These are phyloP conservation scores for Pampus argenteus DNA, from an alignment of 2,797 vertebrate species.

Conservation along the genomic window DNA sequence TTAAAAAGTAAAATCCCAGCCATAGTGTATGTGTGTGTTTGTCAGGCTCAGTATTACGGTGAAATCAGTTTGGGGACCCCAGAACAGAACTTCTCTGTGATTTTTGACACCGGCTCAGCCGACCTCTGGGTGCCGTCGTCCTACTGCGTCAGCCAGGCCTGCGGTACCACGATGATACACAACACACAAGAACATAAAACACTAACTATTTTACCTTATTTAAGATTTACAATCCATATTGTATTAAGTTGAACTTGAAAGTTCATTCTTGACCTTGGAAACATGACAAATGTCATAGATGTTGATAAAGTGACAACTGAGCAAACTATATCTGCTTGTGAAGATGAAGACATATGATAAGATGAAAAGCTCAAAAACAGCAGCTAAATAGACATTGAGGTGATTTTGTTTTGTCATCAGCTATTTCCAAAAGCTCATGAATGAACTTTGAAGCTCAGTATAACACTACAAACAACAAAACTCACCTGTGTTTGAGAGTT, in stretches of 20 bases:
- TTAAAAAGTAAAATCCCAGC: background rate
- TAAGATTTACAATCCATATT: no score
- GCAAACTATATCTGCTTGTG: no score
- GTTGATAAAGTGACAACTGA: no score
- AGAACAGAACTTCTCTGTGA: conserved; percentile 85
- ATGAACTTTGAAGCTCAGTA: no score
- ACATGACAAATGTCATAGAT: no score
- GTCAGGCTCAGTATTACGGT: conserved; percentile 85
- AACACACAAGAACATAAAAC: background rate
- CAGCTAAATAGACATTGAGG: no score
- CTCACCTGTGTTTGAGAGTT: background rate
- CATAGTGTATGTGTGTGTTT: conserved; percentile 18
- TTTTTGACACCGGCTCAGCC: conserved; percentile 87
- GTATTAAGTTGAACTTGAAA: background rate
- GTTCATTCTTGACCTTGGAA: background rate
- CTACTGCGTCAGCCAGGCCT: conserved; percentile 86
- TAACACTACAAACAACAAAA: no score
- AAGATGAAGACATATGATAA: no score
- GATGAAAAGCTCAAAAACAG: no score
- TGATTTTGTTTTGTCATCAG: background rate
- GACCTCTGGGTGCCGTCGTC: conserved; percentile 87
- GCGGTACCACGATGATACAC: conserved; percentile 67
- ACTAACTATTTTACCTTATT: no score
- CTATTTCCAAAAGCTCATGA: background rate
- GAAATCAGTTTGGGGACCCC: conserved; percentile 82